phyloP scores from a whole-genome alignment of 2,888 invertebrate genomes.

The Synergus umbraculus region DNA sequence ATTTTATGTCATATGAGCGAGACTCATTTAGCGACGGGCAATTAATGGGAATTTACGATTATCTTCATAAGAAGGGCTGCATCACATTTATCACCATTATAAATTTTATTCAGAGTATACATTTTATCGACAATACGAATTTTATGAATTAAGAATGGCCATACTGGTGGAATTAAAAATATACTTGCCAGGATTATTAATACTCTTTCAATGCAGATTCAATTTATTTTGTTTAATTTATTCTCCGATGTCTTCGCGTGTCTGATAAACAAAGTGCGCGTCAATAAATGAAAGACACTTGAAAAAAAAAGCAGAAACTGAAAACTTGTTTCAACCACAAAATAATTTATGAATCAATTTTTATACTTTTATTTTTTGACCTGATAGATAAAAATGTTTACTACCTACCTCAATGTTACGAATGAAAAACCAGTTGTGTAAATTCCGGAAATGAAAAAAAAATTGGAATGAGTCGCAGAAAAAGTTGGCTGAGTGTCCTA shows the following conservation, averaged over 20 bases:
- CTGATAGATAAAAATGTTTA: neutral
- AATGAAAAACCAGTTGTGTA: slow-evolving; percentile 11
- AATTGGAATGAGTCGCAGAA: slow-evolving; percentile 7
- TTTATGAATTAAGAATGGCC: neutral
- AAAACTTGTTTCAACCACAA: neutral
- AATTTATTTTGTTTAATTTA: neutral
- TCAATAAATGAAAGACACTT: neutral
- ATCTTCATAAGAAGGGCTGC: neutral
- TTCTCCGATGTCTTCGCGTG: neutral
- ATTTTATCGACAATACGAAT: neutral
- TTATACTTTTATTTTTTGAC: neutral
- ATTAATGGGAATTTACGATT: slow-evolving; percentile 1
- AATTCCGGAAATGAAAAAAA: neutral
- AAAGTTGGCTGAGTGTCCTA: slow-evolving; percentile 51
- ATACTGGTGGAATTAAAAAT: too few species aligned
- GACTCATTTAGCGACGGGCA: neutral
- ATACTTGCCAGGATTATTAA: too few species aligned
- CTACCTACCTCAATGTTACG: slow-evolving; percentile 11
- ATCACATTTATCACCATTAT: neutral
- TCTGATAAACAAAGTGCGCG: neutral
- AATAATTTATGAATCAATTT: neutral
- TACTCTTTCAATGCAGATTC: too few species aligned
- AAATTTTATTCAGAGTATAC: neutral
- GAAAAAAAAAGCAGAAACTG: neutral
- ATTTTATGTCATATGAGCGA: slow-evolving; percentile 19